Conservation (phyloP, 2,113 vertebrate species). For the Laticauda laticaudata region DNA sequence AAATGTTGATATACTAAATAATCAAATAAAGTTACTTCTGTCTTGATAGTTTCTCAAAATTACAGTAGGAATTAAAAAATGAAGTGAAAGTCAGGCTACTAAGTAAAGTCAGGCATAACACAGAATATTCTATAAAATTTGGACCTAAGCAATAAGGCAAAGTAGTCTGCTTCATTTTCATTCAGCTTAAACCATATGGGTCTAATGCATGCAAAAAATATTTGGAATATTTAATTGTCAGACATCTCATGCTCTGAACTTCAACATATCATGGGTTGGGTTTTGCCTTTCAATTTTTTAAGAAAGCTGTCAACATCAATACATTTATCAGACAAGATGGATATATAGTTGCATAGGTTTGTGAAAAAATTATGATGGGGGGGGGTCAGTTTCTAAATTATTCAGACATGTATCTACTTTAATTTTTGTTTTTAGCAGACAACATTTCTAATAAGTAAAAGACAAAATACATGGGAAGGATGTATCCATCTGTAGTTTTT, state of each 20-base stretch:
- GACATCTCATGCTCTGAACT: background rate
- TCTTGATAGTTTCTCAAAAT: slow-evolving; percentile 36
- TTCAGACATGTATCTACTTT: background rate
- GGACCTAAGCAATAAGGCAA: background rate
- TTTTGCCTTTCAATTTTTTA: background rate
- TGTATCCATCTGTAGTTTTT: background rate
- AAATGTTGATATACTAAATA: slow-evolving; percentile 60
- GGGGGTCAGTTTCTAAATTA: background rate
- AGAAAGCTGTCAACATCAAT: background rate
- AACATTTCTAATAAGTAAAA: background rate
- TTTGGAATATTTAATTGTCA: background rate
- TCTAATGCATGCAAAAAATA: background rate
- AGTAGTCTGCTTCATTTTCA: slow-evolving; percentile 10
- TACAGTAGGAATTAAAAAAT: slow-evolving; percentile 3
- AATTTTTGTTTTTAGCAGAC: background rate
- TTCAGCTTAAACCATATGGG: slow-evolving; percentile 38
- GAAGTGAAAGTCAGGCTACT: background rate
- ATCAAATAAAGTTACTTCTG: slow-evolving; percentile 42
- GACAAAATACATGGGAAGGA: background rate
- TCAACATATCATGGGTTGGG: background rate
- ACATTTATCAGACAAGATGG: background rate
- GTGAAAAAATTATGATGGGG: background rate
- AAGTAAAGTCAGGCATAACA: background rate
- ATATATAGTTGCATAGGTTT: background rate
- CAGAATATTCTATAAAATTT: background rate